Evolutionary conservation across 1,140 invertebrate genomes (phyloP), one percentile per base, ranked within the genome.

Genomic region (Cydia pomonella): DNA sequence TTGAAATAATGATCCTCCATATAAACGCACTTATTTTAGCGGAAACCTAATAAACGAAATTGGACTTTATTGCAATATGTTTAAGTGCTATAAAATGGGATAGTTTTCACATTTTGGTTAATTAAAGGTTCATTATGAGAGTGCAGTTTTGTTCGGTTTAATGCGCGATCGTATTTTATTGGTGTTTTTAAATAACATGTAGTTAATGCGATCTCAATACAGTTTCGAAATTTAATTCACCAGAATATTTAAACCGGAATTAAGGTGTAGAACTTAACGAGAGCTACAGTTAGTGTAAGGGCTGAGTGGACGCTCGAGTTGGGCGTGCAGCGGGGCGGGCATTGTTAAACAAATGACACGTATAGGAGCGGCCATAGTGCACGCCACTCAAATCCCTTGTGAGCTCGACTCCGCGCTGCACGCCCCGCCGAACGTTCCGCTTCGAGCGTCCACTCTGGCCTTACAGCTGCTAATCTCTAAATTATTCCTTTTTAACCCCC

Each of bases 1-100:
- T 69, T 69, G 33, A 69, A 69, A 38, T 69, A 69, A 69, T 41
- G 64, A 69, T 41, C 29, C 29, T n/a, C 64, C 27, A 69, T 18
- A 69, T 38, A 69, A 69, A n/a, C 3, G 16, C 33, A 41, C 5
- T 69, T 41, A 69, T 69, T 38, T 38, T 69, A 25, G 38, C n/a
- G 72, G 44, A 25, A 47, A 2, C n/a, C 29, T 33, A 16, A n/a
- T 33, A 10, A 7, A 33, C 27, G 29, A 69, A 69, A 33, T 33
- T 41, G 18, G 2, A 33, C 64, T 33, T 38, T 69, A 69, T 10
- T 10, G n/a, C 29, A n/a, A 38, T 69, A 27, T 7, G 27, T 69
- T 33, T 18, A 69, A 69, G n/a, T 41, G n/a, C 25, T 25, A 25
- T 63, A 4, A 25, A 23, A 1, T 16, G 18, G n/a, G n/a, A 1